Evolutionary conservation across 2,888 invertebrate species (phyloP), one percentile per base, ranked within the genome.

Genomic region (Atherix ibis): DNA sequence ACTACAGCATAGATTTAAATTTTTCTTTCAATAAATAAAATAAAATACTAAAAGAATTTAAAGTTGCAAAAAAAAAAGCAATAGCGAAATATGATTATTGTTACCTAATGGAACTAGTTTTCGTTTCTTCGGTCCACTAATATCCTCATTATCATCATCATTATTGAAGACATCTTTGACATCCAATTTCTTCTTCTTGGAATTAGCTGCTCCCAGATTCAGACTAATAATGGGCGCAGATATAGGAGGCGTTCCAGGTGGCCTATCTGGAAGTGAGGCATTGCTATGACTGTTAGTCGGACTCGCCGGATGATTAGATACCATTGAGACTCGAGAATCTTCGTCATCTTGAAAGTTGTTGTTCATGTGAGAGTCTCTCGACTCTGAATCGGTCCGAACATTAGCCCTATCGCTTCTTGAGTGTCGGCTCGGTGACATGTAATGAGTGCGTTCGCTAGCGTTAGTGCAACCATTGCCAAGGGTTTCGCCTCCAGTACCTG

Each of bases 111-210:
- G 80, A 54, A 81, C 77, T 46, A 85, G 64, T 66, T 83, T 84
- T 45, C 84, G 68, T 61, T 79, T 81, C 54, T 79, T 81, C 35
- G 60, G 50, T 45, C 53, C 56, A 40, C 48, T 64, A 30, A 58
- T 50, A 39, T 63, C 65, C 36, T 76, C 76, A 41, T 68, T 70
- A 45, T 80, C 80, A 45, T 85, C 85, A 46, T 85, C 85, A 38
- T 78, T 80, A 59, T 83, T 85, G 53, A 88, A 88, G 4, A 87
- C 84, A 50, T 83, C 83, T 43, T 80, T 76, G 1, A 87, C 74
- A 44, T 81, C 81, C 40, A 82, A 66, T 54, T 80, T 83, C 60
- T 79, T 82, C 49, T 78, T 75, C 41, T 67, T 64, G 45, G 64
- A 63, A 36, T 54, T 53, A 43, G 52, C 57, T 27, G 49, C 56